Conservation (phyloP, 2,113 vertebrate genomes). For the Laticauda colubrina region DNA sequence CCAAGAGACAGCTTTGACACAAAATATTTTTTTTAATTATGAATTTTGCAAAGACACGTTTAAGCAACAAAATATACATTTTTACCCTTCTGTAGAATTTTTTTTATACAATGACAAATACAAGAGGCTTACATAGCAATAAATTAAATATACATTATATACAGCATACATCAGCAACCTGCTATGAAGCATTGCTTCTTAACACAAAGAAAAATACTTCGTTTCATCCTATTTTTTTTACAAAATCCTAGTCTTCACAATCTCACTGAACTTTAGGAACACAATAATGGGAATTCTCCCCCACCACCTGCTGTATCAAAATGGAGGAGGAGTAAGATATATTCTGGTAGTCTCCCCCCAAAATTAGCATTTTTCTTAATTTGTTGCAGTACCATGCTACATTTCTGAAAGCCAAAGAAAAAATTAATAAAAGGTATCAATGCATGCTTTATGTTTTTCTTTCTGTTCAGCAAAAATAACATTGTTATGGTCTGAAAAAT, state of each 20-base stretch:
- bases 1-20: conserved; percentile 63
- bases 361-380: conserved; percentile 39
- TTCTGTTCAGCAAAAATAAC: not conserved
- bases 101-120: conserved; percentile 81
- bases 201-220: conserved; percentile 55
- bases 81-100: conserved; percentile 70
- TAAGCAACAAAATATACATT: conserved; percentile 88
- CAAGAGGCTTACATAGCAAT: conserved; percentile 79
- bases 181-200: conserved; percentile 67
- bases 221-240: conserved; percentile 49
- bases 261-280: not conserved
- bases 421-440: not conserved
- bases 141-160: conserved; percentile 88
- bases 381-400: conserved; percentile 33
- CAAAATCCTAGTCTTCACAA: conserved; percentile 39
- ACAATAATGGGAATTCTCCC: not conserved
- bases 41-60: conserved; percentile 80
- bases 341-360: not conserved
- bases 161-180: conserved; percentile 74
- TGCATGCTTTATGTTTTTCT: conserved; percentile 44
- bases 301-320: not conserved
- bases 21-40: conserved; percentile 85
- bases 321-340: not conserved
- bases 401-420: conserved; percentile 25
- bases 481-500: not conserved